These are phyloP conservation scores for Lymantria monacha DNA, from an alignment of 2,888 invertebrate species.

Conservation along the genomic window DNA sequence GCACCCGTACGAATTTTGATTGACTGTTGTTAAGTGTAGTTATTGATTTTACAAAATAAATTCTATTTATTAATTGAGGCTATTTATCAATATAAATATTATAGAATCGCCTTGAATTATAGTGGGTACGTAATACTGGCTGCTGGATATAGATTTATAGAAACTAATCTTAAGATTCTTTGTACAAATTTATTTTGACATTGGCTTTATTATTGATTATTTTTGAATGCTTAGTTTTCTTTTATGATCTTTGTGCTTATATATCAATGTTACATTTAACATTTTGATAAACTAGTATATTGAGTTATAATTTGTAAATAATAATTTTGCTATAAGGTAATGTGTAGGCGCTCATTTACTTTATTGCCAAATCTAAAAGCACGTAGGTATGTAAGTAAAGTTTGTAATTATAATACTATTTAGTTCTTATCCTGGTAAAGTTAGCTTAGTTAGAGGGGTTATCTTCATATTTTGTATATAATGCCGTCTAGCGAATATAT, in stretches of 20 bases:
- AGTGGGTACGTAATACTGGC: slow-evolving; percentile 16
- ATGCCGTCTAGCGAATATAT: too few species aligned
- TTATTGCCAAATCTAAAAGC: not conserved
- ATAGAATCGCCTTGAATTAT: not conserved
- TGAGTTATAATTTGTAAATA: slow-evolving; percentile 10
- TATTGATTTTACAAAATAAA: slow-evolving; percentile 57
- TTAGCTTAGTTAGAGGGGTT: too few species aligned
- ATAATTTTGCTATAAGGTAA: slow-evolving; percentile 21
- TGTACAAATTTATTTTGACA: slow-evolving; percentile 49
- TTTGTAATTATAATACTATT: too few species aligned
- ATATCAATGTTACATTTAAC: slow-evolving; percentile 3
- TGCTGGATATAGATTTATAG: slow-evolving; percentile 9
- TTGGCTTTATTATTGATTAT: slow-evolving; percentile 37
- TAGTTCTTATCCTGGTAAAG: too few species aligned
- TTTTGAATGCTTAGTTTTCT: slow-evolving; percentile 37
- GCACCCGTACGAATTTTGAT: not conserved
- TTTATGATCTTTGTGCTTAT: slow-evolving; percentile 37
- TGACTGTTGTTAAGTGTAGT: slow-evolving; percentile 51
- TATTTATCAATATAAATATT: not conserved
- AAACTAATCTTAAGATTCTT: slow-evolving; percentile 44
- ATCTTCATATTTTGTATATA: too few species aligned
- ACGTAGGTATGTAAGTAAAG: slow-evolving; percentile 5
- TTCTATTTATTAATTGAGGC: not conserved
- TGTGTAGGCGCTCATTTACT: slow-evolving; percentile 17
- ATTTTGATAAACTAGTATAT: not conserved